These are phyloP conservation scores for Pseudochromis fuscus DNA, from an alignment of 2,797 vertebrate genomes.

Conservation along the genomic window DNA sequence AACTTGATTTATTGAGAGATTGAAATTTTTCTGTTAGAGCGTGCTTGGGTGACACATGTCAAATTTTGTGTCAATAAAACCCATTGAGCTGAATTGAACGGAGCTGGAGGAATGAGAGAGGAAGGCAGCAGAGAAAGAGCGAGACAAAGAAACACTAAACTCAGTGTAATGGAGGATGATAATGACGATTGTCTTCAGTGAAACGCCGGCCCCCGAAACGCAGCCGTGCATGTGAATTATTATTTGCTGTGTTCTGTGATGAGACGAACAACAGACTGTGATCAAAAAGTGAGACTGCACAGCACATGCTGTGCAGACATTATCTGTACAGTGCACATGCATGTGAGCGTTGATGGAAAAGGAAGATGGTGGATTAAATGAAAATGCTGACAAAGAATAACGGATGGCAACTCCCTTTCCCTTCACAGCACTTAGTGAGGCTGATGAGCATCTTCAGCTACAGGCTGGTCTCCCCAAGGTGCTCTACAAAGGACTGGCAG, in stretches of 20 bases:
- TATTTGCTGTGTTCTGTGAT: slow-evolving; percentile 11
- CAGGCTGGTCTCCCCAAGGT: slow-evolving; percentile 19
- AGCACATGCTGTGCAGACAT: neutral
- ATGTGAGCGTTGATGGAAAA: neutral
- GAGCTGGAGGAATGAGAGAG: slow-evolving; percentile 15
- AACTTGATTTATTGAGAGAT: slow-evolving; percentile 53
- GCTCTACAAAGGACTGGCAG: slow-evolving; percentile 9
- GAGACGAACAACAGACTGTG: slow-evolving; percentile 1
- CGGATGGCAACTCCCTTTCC: neutral
- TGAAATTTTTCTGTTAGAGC: slow-evolving; percentile 58
- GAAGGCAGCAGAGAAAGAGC: slow-evolving; percentile 4
- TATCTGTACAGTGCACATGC: neutral
- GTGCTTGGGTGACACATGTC: slow-evolving; percentile 54
- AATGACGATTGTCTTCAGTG: slow-evolving; percentile 10
- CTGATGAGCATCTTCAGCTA: slow-evolving; percentile 17
- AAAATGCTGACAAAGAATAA: slow-evolving; percentile 19
- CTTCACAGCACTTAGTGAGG: neutral
- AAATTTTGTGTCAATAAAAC: slow-evolving; percentile 65
- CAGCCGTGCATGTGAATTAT: slow-evolving; percentile 1
- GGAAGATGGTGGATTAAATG: slow-evolving; percentile 6
- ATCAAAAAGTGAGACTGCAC: neutral
- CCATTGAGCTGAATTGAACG: slow-evolving; percentile 46
- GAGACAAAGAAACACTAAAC: slow-evolving; percentile 30
- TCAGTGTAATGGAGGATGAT: slow-evolving; percentile 7
- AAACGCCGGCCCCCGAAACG: slow-evolving; percentile 4